Evolutionary conservation across 2,797 vertebrate genomes (phyloP).

Genomic region (Acanthiza pusilla): DNA sequence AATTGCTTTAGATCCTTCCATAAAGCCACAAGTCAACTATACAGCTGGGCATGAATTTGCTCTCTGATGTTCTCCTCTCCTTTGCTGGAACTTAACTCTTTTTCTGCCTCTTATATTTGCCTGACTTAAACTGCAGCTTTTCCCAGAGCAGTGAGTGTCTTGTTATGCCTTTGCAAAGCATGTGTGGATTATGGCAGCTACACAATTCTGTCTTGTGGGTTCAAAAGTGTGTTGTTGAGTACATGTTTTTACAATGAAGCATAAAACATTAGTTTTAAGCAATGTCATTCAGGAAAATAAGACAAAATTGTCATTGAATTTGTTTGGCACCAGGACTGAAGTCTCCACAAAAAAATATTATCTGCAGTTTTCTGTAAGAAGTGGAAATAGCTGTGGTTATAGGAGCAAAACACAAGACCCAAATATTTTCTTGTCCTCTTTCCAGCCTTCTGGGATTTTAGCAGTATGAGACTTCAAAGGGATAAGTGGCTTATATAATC

Average conservation of each 20-base stretch:
- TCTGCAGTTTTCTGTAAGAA: not conserved
- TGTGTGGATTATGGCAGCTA: not conserved
- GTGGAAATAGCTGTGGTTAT: not conserved
- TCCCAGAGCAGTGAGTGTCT: not conserved
- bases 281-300: not conserved
- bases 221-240: not conserved
- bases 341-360: not conserved
- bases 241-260: not conserved
- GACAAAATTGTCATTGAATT: not conserved
- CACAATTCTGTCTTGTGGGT: not conserved
- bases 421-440: not conserved
- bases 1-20: not conserved
- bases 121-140: not conserved
- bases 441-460: not conserved
- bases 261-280: not conserved
- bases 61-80: not conserved
- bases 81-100: not conserved
- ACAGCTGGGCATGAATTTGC: not conserved
- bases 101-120: not conserved
- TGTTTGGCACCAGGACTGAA: not conserved
- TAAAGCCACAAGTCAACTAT: not conserved
- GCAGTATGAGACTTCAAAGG: not conserved
- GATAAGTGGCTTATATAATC: slow-evolving; percentile 16
- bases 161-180: not conserved
- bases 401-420: not conserved